phyloP scores from a whole-genome alignment of 2,888 invertebrate genomes.

The Catocala nupta region DNA sequence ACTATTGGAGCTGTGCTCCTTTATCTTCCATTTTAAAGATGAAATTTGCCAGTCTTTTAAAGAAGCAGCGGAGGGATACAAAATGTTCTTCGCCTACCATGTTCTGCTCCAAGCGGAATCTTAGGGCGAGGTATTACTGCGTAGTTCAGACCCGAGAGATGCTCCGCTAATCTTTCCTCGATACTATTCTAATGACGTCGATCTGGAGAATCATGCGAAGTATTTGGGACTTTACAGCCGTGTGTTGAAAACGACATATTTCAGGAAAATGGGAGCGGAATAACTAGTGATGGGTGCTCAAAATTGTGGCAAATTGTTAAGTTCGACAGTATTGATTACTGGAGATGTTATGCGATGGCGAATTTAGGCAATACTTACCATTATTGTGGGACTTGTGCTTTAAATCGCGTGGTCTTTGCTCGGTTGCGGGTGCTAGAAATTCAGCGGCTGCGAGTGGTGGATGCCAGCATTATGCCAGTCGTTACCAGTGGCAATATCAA shows the following conservation, averaged over 20 bases:
- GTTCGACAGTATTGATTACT: not conserved
- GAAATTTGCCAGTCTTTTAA: not conserved
- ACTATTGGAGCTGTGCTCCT: constrained; percentile 5
- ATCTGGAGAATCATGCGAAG: constrained; percentile 4
- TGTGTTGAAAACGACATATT: constrained; percentile 1
- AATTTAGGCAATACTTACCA: constrained; percentile 1
- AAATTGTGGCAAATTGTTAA: not conserved
- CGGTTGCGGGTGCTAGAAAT: constrained; percentile 6
- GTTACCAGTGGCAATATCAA: not conserved
- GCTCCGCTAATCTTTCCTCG: constrained; percentile 4
- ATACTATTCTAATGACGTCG: constrained; percentile 2
- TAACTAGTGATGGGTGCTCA: not conserved
- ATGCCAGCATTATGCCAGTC: constrained; percentile 3
- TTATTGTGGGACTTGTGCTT: constrained; percentile 5
- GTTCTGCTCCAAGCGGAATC: constrained; percentile 1
- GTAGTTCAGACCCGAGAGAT: not conserved
- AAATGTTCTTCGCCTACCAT: not conserved
- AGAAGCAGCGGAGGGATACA: not conserved
- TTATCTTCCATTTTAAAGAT: not conserved
- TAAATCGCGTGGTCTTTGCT: constrained; percentile 3
- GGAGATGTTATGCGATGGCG: constrained; percentile 2
- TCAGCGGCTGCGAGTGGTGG: constrained; percentile 1
- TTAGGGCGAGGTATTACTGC: not conserved
- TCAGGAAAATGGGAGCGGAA: not conserved
- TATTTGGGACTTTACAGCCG: constrained; percentile 5